Evolutionary conservation across 1,140 invertebrate genomes (phyloP).

Genomic region (Caenorhabditis inopinata): DNA sequence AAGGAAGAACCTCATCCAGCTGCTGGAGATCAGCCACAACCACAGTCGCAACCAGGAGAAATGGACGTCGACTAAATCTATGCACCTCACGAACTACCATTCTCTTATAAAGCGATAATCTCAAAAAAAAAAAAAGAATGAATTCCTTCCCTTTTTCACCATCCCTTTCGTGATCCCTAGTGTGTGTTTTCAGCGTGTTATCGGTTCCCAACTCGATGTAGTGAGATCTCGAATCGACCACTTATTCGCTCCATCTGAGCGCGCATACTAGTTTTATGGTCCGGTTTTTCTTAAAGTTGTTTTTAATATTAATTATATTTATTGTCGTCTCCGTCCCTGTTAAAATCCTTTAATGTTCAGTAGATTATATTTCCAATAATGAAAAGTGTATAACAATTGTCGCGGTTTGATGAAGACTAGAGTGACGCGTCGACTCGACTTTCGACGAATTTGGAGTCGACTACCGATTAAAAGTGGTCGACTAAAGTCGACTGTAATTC

Average conservation of each 20-base stretch:
- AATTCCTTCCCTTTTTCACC: not conserved
- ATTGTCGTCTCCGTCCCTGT: too few species aligned
- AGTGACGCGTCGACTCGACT: too few species aligned
- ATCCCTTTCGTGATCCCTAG: slow-evolving; percentile 23
- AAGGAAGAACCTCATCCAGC: slow-evolving; percentile 12
- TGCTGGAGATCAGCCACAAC: slow-evolving; percentile 13
- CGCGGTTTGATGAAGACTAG: too few species aligned
- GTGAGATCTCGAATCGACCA: slow-evolving; percentile 29
- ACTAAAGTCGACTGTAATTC: too few species aligned
- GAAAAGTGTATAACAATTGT: too few species aligned
- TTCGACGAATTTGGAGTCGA: too few species aligned
- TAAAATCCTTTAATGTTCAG: too few species aligned
- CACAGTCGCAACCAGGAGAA: slow-evolving; percentile 10
- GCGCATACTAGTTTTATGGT: slow-evolving; percentile 21
- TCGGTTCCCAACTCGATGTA: not conserved
- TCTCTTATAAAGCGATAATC: not conserved
- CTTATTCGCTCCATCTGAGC: not conserved
- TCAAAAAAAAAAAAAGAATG: not conserved
- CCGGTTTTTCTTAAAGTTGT: not conserved
- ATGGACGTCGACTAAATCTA: slow-evolving; percentile 44
- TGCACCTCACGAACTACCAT: not conserved
- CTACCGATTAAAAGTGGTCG: too few species aligned
- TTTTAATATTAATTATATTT: too few species aligned
- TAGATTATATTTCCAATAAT: too few species aligned
- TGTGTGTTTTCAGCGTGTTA: slow-evolving; percentile 13